Conservation (phyloP, 2,888 invertebrate genomes). For the Apoda limacodes region DNA sequence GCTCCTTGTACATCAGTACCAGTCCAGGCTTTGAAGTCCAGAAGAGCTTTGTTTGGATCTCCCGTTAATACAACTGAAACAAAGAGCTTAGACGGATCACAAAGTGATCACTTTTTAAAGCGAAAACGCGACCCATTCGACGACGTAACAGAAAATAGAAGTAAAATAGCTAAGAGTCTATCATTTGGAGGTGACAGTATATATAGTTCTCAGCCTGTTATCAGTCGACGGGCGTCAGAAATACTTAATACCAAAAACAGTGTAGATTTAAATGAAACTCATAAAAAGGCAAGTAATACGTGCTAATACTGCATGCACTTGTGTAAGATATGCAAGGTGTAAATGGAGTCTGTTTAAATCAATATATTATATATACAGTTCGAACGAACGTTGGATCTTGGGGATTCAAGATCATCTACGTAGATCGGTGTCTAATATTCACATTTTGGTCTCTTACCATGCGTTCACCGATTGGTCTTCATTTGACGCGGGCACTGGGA, state of each 20-base stretch:
- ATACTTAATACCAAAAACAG: constrained; percentile 35
- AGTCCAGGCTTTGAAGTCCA: constrained; percentile 68
- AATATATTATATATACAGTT: no score
- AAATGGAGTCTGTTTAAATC: no score
- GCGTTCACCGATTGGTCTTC: no score
- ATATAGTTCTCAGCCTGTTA: constrained; percentile 28
- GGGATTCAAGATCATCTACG: no score
- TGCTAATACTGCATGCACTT: no score
- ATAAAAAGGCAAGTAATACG: constrained; percentile 75
- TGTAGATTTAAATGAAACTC: constrained; percentile 69
- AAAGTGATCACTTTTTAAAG: constrained; percentile 45
- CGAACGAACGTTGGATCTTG: no score
- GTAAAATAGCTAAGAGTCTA: constrained; percentile 69
- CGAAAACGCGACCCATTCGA: constrained; percentile 63
- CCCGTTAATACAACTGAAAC: constrained; percentile 59
- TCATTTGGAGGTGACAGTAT: constrained; percentile 66
- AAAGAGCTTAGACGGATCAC: constrained; percentile 45
- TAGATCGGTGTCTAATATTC: no score
- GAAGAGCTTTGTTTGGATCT: constrained; percentile 74
- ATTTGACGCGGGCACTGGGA: no score
- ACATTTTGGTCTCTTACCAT: no score
- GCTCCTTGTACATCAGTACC: constrained; percentile 50
- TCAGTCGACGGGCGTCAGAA: constrained; percentile 51
- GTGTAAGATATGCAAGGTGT: no score
- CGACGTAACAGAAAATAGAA: constrained; percentile 34